Evolutionary conservation across 2,797 vertebrate genomes (phyloP).

Genomic region (Rachycentron canadum): DNA sequence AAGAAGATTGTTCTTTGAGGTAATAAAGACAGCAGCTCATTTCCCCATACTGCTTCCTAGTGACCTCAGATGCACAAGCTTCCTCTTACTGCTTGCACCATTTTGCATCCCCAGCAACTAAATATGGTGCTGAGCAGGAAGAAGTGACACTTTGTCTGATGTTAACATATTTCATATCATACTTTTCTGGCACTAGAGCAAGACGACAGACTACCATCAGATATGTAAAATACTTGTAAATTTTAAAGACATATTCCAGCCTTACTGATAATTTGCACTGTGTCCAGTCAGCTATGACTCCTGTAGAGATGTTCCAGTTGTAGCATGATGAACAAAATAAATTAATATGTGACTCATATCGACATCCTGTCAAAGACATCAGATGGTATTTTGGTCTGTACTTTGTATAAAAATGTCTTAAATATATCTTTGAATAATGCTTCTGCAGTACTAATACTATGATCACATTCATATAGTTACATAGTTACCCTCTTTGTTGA

Average conservation of each 20-base stretch:
- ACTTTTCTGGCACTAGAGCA: neutral
- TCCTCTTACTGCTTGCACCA: constrained; percentile 59
- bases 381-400: neutral
- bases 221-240: constrained; percentile 16
- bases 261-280: neutral
- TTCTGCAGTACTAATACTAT: neutral
- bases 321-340: neutral
- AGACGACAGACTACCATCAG: neutral
- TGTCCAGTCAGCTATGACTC: neutral
- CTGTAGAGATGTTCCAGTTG: neutral
- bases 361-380: neutral
- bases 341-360: neutral
- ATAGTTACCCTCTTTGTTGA: neutral
- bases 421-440: neutral
- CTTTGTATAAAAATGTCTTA: neutral
- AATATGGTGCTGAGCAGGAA: constrained; percentile 15
- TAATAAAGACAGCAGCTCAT: constrained; percentile 22
- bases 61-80: constrained; percentile 46
- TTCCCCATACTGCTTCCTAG: constrained; percentile 52
- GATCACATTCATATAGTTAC: neutral
- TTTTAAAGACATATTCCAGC: no score
- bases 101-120: constrained; percentile 51
- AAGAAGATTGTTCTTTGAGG: constrained; percentile 38
- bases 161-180: neutral
- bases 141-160: neutral